Conservation (phyloP, 2,113 vertebrate genomes). For the Okapia johnstoni region DNA sequence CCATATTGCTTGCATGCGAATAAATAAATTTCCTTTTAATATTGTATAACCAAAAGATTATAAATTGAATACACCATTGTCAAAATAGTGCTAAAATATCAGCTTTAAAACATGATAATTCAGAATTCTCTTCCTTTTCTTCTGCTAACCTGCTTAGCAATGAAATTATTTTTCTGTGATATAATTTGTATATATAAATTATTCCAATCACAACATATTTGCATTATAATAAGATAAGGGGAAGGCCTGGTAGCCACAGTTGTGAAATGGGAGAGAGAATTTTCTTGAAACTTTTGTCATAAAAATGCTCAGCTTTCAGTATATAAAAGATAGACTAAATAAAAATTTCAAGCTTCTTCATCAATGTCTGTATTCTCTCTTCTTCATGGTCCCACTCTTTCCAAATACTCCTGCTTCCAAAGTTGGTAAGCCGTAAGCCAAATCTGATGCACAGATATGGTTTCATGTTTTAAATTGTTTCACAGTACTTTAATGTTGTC, state of each 20-base stretch:
- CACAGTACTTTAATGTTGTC: neutral
- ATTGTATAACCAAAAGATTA: constrained; percentile 77
- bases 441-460: neutral
- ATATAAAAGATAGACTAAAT: constrained; percentile 79
- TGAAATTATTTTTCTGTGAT: constrained; percentile 80
- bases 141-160: constrained; percentile 66
- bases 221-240: constrained; percentile 46
- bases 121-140: constrained; percentile 63
- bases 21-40: constrained; percentile 75
- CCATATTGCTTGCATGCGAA: constrained; percentile 82
- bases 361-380: constrained; percentile 45
- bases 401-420: neutral
- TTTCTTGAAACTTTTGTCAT: constrained; percentile 79
- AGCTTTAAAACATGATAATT: constrained; percentile 64
- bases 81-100: constrained; percentile 67
- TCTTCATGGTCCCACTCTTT: neutral
- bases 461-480: neutral
- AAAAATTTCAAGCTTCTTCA: constrained; percentile 80
- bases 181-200: constrained; percentile 74
- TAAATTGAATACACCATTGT: constrained; percentile 69
- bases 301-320: constrained; percentile 80
- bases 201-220: constrained; percentile 60
- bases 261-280: constrained; percentile 70
- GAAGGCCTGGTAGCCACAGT: constrained; percentile 58
- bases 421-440: neutral